Evolutionary conservation across 2,797 vertebrate species (phyloP).

Genomic region (Urosaurus nigricauda): DNA sequence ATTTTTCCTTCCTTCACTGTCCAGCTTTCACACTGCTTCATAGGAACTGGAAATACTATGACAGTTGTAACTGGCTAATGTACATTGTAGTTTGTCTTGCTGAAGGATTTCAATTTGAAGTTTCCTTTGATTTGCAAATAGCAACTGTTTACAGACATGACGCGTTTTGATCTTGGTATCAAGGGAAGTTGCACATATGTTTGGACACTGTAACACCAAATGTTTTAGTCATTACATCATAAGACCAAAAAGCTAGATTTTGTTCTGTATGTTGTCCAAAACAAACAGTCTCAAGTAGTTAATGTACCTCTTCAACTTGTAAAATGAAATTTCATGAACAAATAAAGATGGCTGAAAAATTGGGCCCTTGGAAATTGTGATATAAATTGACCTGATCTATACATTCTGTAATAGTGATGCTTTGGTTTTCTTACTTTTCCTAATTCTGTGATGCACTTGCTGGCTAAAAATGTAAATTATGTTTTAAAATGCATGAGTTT

Average conservation of each 20-base stretch:
- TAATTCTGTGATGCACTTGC: background rate
- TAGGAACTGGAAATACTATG: too few relatives aligned
- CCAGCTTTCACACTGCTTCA: too few relatives aligned
- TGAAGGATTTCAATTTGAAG: slow-evolving; percentile 46
- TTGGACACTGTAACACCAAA: background rate
- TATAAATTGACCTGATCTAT: background rate
- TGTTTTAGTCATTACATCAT: background rate
- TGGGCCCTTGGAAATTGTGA: background rate
- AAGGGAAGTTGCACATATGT: background rate
- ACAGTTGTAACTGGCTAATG: background rate
- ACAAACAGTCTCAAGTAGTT: background rate
- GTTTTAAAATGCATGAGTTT: slow-evolving; percentile 3
- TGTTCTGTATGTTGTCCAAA: background rate
- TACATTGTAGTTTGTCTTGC: slow-evolving; percentile 20
- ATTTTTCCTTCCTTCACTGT: too few relatives aligned
- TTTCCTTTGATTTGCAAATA: slow-evolving; percentile 3
- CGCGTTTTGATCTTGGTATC: background rate
- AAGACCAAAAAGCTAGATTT: background rate
- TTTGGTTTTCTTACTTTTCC: background rate
- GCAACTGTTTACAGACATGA: background rate
- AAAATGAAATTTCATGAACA: background rate
- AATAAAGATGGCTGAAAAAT: background rate
- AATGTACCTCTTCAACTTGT: background rate
- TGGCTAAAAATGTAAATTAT: background rate
- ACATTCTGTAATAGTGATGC: background rate